Percentiles rank a stretch among this genome's conserved stretches.
Conservation (phyloP, 1,140 invertebrate species). For the Drosophila busckii region DNA sequence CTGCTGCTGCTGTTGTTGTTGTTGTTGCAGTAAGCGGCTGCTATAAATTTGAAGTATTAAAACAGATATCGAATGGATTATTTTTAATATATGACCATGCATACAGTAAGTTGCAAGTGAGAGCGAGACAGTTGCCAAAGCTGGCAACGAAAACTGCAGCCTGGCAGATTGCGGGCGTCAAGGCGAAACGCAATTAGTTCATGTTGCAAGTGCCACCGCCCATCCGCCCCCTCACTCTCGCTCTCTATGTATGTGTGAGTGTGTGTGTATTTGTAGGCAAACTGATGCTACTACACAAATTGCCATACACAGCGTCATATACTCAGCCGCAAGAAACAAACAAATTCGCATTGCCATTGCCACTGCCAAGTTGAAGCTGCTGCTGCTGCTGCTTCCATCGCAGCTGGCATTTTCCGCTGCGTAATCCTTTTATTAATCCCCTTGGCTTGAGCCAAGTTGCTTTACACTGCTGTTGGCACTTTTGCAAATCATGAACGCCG, state of each 20-base stretch:
- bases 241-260: slow-evolving; percentile 21
- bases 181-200: slow-evolving; percentile 61
- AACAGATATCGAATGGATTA: slow-evolving; percentile 73
- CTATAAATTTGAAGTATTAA: slow-evolving; percentile 73
- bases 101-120: slow-evolving; percentile 27
- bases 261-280: slow-evolving; percentile 35
- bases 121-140: slow-evolving; percentile 5
- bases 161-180: slow-evolving; percentile 28
- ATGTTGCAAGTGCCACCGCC: slow-evolving; percentile 37
- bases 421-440: slow-evolving; percentile 76
- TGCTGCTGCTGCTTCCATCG: slow-evolving; percentile 42
- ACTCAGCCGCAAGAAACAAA: slow-evolving; percentile 19
- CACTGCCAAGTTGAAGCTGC: slow-evolving; percentile 48
- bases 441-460: slow-evolving; percentile 69
- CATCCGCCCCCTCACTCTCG: neutral
- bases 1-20: slow-evolving; percentile 19
- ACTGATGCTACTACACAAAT: slow-evolving; percentile 65
- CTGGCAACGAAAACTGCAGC: slow-evolving; percentile 46
- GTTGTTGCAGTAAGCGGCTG: slow-evolving; percentile 36
- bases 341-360: slow-evolving; percentile 44
- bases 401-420: slow-evolving; percentile 74
- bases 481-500: slow-evolving; percentile 63
- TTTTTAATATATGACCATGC: slow-evolving; percentile 67
- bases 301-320: slow-evolving; percentile 59
- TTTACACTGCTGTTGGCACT: slow-evolving; percentile 72